A percentile compares a stretch with the other conserved stretches of the same genome.
Conservation (phyloP, 1,140 invertebrate species). For the Sitophilus oryzae region DNA sequence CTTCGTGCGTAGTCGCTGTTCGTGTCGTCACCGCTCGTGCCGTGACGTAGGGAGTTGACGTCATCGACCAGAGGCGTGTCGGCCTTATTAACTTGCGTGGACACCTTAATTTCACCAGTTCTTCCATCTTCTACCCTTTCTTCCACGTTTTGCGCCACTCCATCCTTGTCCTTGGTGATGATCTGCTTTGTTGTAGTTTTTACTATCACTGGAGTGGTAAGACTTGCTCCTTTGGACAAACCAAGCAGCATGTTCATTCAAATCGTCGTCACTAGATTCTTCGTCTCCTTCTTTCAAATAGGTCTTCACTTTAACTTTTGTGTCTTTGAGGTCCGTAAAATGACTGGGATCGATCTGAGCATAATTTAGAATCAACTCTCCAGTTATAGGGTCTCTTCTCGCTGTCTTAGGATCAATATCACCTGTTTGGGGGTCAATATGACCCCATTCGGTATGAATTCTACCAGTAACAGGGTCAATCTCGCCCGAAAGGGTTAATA, state of each 20-base stretch:
- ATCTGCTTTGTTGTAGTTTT: conserved; percentile 87
- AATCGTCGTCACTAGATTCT: conserved; percentile 48
- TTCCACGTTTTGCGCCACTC: conserved; percentile 80
- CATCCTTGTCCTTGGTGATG: conserved; percentile 76
- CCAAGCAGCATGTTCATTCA: conserved; percentile 47
- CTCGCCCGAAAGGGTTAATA: conserved; percentile 60
- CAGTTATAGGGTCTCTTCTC: conserved; percentile 58
- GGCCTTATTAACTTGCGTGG: conserved; percentile 74
- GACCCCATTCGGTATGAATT: conserved; percentile 55
- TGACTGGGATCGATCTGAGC: conserved; percentile 64
- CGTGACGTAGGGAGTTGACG: conserved; percentile 76
- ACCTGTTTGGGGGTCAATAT: conserved; percentile 53
- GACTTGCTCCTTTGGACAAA: conserved; percentile 40
- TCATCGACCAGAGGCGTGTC: conserved; percentile 54
- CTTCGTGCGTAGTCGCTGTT: conserved; percentile 82
- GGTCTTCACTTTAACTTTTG: conserved; percentile 48
- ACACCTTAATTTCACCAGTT: conserved; percentile 75
- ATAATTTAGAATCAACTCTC: conserved; percentile 57
- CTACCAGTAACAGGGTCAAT: conserved; percentile 60
- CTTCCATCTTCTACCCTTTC: conserved; percentile 82
- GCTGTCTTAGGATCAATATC: conserved; percentile 58
- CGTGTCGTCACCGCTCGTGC: conserved; percentile 83
- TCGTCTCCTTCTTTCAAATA: conserved; percentile 41
- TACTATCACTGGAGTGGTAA: conserved; percentile 69
- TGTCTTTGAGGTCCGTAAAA: conserved; percentile 53